Percentiles rank a stretch among this genome's conserved stretches.
phyloP scores from a whole-genome alignment of 2,113 vertebrate species.

The Osmerus mordax region DNA sequence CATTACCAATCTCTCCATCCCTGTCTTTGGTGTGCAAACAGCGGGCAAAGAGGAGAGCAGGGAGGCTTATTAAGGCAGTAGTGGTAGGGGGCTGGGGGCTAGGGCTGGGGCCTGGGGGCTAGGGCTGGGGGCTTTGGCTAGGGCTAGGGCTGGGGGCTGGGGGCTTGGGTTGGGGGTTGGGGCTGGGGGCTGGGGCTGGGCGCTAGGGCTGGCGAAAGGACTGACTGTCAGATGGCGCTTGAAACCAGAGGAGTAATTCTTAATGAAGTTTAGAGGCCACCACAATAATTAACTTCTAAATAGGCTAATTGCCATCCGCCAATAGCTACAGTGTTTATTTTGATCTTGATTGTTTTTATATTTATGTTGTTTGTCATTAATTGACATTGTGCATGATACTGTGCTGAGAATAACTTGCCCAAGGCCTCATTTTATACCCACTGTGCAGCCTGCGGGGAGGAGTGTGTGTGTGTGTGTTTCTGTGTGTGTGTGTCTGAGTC shows the following conservation, averaged over 20 bases:
- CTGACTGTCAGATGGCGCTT: constrained; percentile 13
- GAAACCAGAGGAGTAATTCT: constrained; percentile 31
- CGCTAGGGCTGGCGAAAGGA: constrained; percentile 7
- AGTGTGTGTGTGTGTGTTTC: constrained; percentile 14
- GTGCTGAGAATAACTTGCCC: constrained; percentile 6
- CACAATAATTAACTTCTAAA: constrained; percentile 61
- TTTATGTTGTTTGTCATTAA: constrained; percentile 19
- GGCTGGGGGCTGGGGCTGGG: constrained; percentile 6
- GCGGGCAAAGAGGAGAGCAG: neutral
- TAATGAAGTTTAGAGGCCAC: constrained; percentile 55
- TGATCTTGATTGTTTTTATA: constrained; percentile 40
- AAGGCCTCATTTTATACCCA: constrained; percentile 22
- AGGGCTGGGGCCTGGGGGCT: no score
- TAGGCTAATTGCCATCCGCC: constrained; percentile 59
- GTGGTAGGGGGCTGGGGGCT: neutral
- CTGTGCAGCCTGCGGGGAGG: constrained; percentile 46
- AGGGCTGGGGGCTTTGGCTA: neutral
- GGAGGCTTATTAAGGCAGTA: neutral
- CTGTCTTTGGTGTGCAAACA: constrained; percentile 41
- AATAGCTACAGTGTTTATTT: constrained; percentile 49
- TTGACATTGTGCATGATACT: constrained; percentile 38
- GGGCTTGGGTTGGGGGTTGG: neutral
- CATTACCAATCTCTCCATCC: constrained; percentile 23
- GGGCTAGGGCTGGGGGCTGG: constrained; percentile 1
- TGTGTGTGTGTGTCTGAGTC: constrained; percentile 16